Percentiles rank a stretch among this genome's conserved stretches.
These are phyloP conservation scores for Montipora capricornis DNA, from an alignment of 64 coral and sea anemone species.

Conservation along the genomic window DNA sequence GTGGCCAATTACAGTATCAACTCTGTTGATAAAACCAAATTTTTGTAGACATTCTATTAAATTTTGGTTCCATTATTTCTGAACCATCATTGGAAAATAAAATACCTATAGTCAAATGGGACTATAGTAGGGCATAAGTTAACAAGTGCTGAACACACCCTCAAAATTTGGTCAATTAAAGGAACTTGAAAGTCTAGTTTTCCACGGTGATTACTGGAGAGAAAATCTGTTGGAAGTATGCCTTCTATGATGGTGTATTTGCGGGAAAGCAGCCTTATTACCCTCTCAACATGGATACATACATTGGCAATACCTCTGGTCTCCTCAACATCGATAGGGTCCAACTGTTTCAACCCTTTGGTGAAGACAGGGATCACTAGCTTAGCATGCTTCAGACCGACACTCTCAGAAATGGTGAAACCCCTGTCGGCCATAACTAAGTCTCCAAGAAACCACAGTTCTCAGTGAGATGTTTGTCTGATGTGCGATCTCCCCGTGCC, in stretches of 20 bases:
- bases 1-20: too few relatives aligned
- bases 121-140: conserved; percentile 38
- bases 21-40: too few relatives aligned
- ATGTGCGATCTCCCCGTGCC: too few relatives aligned
- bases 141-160: conserved; percentile 35
- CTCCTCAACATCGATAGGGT: background rate
- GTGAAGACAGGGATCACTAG: conserved; percentile 15
- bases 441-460: too few relatives aligned
- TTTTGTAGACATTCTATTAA: background rate
- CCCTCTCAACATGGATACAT: conserved; percentile 36
- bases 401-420: too few relatives aligned
- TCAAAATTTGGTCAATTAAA: conserved; percentile 29
- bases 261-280: conserved; percentile 7
- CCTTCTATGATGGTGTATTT: conserved; percentile 29
- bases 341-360: conserved; percentile 26
- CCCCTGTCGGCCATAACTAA: too few relatives aligned
- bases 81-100: conserved; percentile 1
- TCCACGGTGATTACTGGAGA: conserved; percentile 7
- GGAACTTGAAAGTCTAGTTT: conserved; percentile 22
- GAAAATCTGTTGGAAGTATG: conserved; percentile 7
- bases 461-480: too few relatives aligned
- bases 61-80: background rate
- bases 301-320: conserved; percentile 36
- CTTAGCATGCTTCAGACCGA: background rate
- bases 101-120: conserved; percentile 21